Conservation (phyloP, 2,113 vertebrate species). For the Xiphias gladius region DNA sequence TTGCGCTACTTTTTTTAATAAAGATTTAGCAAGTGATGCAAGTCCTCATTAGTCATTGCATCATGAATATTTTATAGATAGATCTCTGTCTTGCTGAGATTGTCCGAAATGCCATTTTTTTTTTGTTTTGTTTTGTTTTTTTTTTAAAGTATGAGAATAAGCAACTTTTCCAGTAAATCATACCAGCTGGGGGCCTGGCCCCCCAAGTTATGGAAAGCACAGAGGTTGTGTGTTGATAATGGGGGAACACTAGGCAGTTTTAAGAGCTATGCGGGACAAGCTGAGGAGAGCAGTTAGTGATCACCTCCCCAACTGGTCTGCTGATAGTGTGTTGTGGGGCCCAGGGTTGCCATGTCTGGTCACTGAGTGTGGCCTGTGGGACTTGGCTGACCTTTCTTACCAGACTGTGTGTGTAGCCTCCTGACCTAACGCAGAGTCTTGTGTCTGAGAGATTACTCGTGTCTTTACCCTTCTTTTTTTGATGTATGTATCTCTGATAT, state of each 20-base stretch:
- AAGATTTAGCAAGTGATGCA: not conserved
- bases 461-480: constrained; percentile 16
- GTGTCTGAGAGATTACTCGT: constrained; percentile 36
- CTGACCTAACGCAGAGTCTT: constrained; percentile 40
- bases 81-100: not conserved
- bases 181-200: not conserved
- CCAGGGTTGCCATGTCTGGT: constrained; percentile 31
- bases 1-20: not conserved
- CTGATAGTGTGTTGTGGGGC: constrained; percentile 8
- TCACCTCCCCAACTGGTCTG: constrained; percentile 21
- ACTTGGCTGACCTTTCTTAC: constrained; percentile 60
- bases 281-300: constrained; percentile 10
- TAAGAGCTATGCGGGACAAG: constrained; percentile 7
- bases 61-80: constrained; percentile 8
- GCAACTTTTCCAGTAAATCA: not conserved
- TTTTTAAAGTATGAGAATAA: not conserved
- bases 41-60: not conserved
- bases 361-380: constrained; percentile 18
- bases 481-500: not conserved
- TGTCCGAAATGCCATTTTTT: constrained; percentile 19
- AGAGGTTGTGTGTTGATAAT: constrained; percentile 3
- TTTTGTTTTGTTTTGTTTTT: not conserved
- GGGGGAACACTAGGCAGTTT: not conserved
- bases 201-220: not conserved
- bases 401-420: constrained; percentile 58